A percentile compares a stretch with the other conserved stretches of the same genome.
These are phyloP conservation scores for Rhopilema esculentum DNA, from an alignment of 30 jellyfish, hydroid and myxozoan species.

Conservation along the genomic window DNA sequence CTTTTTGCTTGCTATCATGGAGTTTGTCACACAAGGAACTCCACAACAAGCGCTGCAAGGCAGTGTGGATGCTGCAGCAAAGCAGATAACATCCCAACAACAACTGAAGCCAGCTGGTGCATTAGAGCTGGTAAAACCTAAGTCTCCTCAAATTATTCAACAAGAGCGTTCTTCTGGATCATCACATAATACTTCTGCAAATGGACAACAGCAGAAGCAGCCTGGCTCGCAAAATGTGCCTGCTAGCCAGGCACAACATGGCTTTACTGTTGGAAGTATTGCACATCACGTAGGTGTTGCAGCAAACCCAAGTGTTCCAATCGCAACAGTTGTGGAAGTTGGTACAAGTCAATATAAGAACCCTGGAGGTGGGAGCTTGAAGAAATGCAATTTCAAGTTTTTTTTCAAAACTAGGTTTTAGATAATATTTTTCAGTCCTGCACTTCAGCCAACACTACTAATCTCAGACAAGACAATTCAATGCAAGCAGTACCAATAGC, in stretches of 20 bases:
- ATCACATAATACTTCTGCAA: neutral
- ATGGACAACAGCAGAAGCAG: slow-evolving; percentile 40
- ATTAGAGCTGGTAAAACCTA: slow-evolving; percentile 23
- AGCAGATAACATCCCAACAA: slow-evolving; percentile 33
- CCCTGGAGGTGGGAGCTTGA: slow-evolving; percentile 56
- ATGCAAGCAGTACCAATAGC: too few species aligned
- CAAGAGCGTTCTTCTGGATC: slow-evolving; percentile 44
- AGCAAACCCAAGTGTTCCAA: slow-evolving; percentile 22
- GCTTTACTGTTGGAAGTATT: slow-evolving; percentile 11
- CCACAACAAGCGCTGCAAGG: slow-evolving; percentile 11
- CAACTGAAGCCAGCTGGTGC: slow-evolving; percentile 23
- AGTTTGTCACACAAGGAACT: slow-evolving; percentile 41
- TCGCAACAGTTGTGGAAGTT: slow-evolving; percentile 69
- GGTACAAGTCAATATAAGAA: slow-evolving; percentile 63
- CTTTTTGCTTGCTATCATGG: slow-evolving; percentile 24
- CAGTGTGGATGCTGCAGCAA: slow-evolving; percentile 41
- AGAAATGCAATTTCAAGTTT: neutral
- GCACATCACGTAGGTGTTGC: slow-evolving; percentile 14
- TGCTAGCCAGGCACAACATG: slow-evolving; percentile 47
- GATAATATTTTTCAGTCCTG: too few species aligned
- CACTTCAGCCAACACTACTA: too few species aligned
- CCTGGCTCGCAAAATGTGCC: neutral
- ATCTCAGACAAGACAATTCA: too few species aligned
- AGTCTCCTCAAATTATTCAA: slow-evolving; percentile 21
- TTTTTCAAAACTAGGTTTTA: neutral